phyloP scores from a whole-genome alignment of 2,797 vertebrate species.

The Esox lucius region DNA sequence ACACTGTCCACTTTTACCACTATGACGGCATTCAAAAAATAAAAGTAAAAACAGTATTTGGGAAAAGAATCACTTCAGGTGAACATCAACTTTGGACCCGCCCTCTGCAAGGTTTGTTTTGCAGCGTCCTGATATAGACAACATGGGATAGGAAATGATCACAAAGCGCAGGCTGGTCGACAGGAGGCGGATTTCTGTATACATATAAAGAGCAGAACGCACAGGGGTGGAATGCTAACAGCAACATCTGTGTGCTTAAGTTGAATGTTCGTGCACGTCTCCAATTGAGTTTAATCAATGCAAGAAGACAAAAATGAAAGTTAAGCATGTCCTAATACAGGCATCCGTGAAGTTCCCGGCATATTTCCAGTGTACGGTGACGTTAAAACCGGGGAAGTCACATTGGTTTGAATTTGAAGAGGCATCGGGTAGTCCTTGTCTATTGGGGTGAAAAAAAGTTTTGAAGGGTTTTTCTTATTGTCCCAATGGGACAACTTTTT shows the following conservation, averaged over 20 bases:
- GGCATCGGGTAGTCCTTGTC: neutral
- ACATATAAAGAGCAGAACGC: neutral
- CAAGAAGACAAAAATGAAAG: neutral
- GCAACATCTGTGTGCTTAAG: neutral
- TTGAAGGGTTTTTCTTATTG: too few relatives aligned
- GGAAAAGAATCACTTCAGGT: slow-evolving; percentile 26
- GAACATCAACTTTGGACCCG: slow-evolving; percentile 31
- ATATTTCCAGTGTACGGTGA: neutral
- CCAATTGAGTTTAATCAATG: neutral
- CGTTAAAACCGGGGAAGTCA: slow-evolving; percentile 28
- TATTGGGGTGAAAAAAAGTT: too few relatives aligned
- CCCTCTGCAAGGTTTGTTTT: slow-evolving; percentile 36
- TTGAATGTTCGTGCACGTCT: neutral
- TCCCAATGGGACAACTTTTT: too few relatives aligned
- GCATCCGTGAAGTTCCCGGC: neutral
- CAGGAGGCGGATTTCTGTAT: neutral
- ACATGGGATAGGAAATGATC: slow-evolving; percentile 16
- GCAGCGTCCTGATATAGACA: slow-evolving; percentile 46
- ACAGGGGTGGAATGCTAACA: neutral
- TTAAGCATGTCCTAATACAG: neutral
- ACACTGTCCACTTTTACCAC: slow-evolving; percentile 68
- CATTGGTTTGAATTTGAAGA: slow-evolving; percentile 35
- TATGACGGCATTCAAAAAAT: slow-evolving; percentile 61
- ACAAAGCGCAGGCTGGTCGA: slow-evolving; percentile 46
- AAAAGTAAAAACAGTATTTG: slow-evolving; percentile 14